These are phyloP conservation scores for Leucophora obtusa DNA, from an alignment of 2,888 invertebrate species.

Conservation along the genomic window DNA sequence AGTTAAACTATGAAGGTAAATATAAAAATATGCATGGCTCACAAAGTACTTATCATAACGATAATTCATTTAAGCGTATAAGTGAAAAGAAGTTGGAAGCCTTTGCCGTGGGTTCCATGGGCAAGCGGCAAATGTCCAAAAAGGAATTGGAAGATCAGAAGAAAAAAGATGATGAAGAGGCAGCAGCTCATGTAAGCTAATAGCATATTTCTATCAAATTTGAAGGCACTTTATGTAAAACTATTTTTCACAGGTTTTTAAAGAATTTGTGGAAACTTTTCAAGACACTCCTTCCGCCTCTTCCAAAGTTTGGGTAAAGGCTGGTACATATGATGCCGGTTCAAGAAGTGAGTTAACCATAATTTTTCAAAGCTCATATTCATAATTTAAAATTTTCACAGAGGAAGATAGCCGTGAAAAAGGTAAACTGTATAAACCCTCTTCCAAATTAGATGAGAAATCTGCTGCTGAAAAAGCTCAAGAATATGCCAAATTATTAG, in stretches of 20 bases:
- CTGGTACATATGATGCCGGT: constrained; percentile 97
- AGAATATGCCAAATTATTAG: constrained; percentile 83
- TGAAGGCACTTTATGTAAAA: not conserved
- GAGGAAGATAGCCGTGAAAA: constrained; percentile 93
- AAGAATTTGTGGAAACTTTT: constrained; percentile 98
- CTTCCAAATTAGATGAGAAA: constrained; percentile 85
- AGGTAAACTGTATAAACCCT: constrained; percentile 95
- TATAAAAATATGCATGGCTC: constrained; percentile 3
- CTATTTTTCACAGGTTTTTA: constrained; percentile 85
- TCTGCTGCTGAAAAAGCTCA: constrained; percentile 84
- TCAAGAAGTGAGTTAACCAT: constrained; percentile 85
- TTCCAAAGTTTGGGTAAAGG: constrained; percentile 97
- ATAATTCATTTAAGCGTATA: constrained; percentile 79
- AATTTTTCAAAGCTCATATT: not conserved
- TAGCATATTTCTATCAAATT: not conserved
- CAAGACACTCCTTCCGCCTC: constrained; percentile 90
- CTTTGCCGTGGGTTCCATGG: constrained; percentile 87
- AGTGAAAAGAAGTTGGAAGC: constrained; percentile 87
- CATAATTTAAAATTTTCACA: constrained; percentile 71
- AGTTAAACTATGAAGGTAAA: constrained; percentile 55
- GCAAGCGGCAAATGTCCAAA: constrained; percentile 86
- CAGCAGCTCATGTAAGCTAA: constrained; percentile 89
- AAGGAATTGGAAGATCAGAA: constrained; percentile 90
- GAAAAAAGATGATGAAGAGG: constrained; percentile 92
- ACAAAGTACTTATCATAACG: not conserved